phyloP scores from a whole-genome alignment of 2,113 vertebrate species.

The Campylomormyrus numenius region DNA sequence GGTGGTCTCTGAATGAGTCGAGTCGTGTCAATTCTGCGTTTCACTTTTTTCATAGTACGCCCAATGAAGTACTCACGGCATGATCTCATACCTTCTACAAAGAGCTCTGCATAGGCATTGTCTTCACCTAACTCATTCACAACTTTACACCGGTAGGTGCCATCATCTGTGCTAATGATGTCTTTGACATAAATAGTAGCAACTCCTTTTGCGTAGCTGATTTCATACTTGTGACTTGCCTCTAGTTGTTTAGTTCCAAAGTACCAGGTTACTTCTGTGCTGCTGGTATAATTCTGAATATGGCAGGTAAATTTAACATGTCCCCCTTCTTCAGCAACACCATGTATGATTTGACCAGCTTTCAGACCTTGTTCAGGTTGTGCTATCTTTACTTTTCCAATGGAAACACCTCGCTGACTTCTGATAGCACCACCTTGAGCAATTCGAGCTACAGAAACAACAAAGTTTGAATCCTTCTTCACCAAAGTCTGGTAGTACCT shows the following conservation, averaged over 20 bases:
- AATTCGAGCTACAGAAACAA: slow-evolving; percentile 82
- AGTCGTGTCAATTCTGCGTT: slow-evolving; percentile 75
- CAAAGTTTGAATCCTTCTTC: slow-evolving; percentile 82
- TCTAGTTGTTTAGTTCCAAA: slow-evolving; percentile 85
- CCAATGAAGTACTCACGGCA: slow-evolving; percentile 77
- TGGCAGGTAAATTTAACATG: slow-evolving; percentile 80
- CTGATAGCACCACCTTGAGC: slow-evolving; percentile 84
- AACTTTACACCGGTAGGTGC: slow-evolving; percentile 90
- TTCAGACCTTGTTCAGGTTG: slow-evolving; percentile 79
- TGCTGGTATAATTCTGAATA: slow-evolving; percentile 82
- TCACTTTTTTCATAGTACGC: slow-evolving; percentile 80
- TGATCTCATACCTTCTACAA: slow-evolving; percentile 86
- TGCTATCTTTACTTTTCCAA: slow-evolving; percentile 90
- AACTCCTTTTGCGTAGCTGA: slow-evolving; percentile 80
- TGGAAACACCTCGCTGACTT: slow-evolving; percentile 77
- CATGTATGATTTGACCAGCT: slow-evolving; percentile 83
- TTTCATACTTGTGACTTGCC: slow-evolving; percentile 86
- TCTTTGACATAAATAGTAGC: slow-evolving; percentile 93
- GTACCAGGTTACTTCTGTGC: slow-evolving; percentile 90
- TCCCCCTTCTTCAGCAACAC: slow-evolving; percentile 79
- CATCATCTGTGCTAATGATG: slow-evolving; percentile 82
- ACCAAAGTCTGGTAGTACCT: slow-evolving; percentile 87
- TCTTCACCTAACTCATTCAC: slow-evolving; percentile 87
- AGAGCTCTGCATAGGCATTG: slow-evolving; percentile 86
- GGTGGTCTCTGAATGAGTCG: slow-evolving; percentile 84